These are phyloP conservation scores for Siniperca undulata DNA, from an alignment of 2,797 vertebrate genomes.

Conservation along the genomic window DNA sequence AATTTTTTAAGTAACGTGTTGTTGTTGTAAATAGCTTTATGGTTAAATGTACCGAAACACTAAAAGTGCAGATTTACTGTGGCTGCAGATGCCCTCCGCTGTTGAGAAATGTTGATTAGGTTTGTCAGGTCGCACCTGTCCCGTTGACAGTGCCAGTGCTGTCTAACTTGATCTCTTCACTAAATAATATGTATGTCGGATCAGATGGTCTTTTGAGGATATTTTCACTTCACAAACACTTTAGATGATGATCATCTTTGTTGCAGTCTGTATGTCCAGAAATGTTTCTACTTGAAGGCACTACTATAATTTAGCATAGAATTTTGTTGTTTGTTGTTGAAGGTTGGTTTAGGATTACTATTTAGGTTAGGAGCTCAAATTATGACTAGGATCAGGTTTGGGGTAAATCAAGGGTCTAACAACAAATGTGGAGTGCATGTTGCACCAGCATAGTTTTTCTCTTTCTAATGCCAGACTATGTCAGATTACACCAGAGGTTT, in stretches of 20 bases:
- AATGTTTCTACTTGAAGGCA: neutral
- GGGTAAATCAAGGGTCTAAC: neutral
- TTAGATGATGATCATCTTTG: neutral
- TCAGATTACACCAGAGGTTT: neutral
- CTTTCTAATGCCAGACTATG: neutral
- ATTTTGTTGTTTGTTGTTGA: neutral
- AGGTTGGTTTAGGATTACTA: neutral
- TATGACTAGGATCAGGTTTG: neutral
- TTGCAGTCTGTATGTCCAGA: neutral
- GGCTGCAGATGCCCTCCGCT: conserved; percentile 28
- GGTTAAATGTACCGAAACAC: neutral
- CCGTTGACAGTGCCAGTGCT: conserved; percentile 3
- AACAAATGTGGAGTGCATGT: neutral
- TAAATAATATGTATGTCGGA: conserved; percentile 18
- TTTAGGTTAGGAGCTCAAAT: neutral
- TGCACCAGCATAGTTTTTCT: neutral
- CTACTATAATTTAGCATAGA: neutral
- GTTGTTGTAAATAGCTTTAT: neutral
- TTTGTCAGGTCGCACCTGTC: conserved; percentile 48
- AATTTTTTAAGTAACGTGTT: neutral
- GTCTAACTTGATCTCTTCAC: conserved; percentile 42
- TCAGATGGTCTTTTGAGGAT: neutral
- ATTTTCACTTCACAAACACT: neutral
- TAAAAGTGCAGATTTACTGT: neutral
- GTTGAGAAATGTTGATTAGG: conserved; percentile 8